Base-by-base conservation (phyloP, 2,888 invertebrate species). In the Chrysolina oricalcia region DNA sequence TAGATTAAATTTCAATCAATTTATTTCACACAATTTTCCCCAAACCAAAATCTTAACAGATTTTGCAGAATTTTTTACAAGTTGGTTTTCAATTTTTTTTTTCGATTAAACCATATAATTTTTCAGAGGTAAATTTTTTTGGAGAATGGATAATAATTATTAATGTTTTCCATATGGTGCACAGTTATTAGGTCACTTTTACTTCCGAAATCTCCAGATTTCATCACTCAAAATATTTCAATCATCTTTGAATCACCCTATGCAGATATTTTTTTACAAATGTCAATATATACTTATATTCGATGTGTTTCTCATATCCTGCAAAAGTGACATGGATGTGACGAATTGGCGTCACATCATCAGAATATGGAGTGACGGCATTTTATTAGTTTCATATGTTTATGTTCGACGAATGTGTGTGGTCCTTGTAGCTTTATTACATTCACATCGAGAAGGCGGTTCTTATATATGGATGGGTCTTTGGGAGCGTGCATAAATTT, bases 321-420 rank as follows among this genome's bases (percentile, higher is more conserved):
- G 13, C 48, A 17, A 27, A 27, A 70, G 66, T 46, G 75, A 78
- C 72, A 74, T 74, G 80, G n/a, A n/a, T n/a, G n/a, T n/a, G n/a
- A n/a, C 75, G 77, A 75, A 80, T 82, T 78, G n/a, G n/a, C 77
- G 77, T 80, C 76, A 75, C 76, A 70, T 70, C 9, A 41, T 67
- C 68, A 69, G 56, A 74, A 75, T 77, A 80, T 78, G 78, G 76
- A 69, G 65, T 76, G 69, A 70, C 75, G 67, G 72, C 27, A 75
- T 81, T 80, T 81, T 81, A 81, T 81, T 78, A 74, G 77, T 78
- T 80, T 76, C 80, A 80, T 78, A 71, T 81, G 81, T 78, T 71
- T 71, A 63, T 63, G 50, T 62, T 72, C 69, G 46, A 59, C 27
- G 68, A 15, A 27, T 72, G 79, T 79, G 79, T 79, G 79, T 79